Percentiles rank a stretch among this genome's conserved stretches.
Evolutionary conservation across 2,888 invertebrate species (phyloP).

Genomic region (Agriopis leucophaearia): DNA sequence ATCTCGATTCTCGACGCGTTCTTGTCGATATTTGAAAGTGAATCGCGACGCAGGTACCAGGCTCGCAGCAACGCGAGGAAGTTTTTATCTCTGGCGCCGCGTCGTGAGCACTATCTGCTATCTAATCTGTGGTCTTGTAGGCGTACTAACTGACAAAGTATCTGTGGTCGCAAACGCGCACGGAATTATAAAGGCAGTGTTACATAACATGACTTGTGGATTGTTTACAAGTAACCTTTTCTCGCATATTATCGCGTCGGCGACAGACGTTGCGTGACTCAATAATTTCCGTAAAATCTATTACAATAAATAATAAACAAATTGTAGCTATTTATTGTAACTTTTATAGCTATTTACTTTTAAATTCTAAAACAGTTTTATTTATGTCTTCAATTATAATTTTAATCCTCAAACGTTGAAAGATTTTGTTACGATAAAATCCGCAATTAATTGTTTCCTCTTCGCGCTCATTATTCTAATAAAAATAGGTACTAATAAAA

Average conservation of each 20-base stretch:
- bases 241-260: slow-evolving; percentile 15
- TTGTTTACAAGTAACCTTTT: slow-evolving; percentile 29
- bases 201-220: slow-evolving; percentile 31
- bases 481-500: no score
- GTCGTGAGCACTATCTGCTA: not conserved
- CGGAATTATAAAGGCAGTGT: slow-evolving; percentile 30
- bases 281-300: slow-evolving; percentile 16
- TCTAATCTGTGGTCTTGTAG: slow-evolving; percentile 15
- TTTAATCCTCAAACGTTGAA: slow-evolving; percentile 26
- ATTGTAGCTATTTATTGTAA: slow-evolving; percentile 16
- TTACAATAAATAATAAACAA: slow-evolving; percentile 18
- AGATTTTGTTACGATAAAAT: slow-evolving; percentile 38
- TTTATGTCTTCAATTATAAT: slow-evolving; percentile 29
- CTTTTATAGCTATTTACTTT: slow-evolving; percentile 5
- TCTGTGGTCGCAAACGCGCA: slow-evolving; percentile 24
- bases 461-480: slow-evolving; percentile 30
- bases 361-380: slow-evolving; percentile 20
- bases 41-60: slow-evolving; percentile 65
- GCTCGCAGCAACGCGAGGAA: slow-evolving; percentile 59
- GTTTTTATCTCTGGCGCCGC: slow-evolving; percentile 28
- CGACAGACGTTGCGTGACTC: slow-evolving; percentile 11
- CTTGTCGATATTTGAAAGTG: slow-evolving; percentile 70
- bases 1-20: slow-evolving; percentile 49
- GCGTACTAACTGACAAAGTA: not conserved
- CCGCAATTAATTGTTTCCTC: slow-evolving; percentile 42